phyloP scores from a whole-genome alignment of 2,888 invertebrate genomes.

The Iselma pallidipennis region DNA sequence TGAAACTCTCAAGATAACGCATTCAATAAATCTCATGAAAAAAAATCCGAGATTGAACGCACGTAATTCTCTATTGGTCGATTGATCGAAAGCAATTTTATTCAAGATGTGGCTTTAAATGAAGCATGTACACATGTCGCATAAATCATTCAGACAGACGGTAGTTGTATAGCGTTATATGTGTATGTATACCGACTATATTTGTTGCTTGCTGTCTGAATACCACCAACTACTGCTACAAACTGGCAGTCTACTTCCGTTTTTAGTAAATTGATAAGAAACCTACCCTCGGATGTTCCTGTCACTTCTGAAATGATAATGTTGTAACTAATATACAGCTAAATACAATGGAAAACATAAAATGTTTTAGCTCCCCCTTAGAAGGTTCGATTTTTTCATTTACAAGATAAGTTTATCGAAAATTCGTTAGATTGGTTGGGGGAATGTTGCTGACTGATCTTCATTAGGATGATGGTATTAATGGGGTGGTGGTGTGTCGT shows the following conservation, averaged over 20 bases:
- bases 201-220: not conserved
- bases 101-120: not conserved
- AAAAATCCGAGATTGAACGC: too few relatives aligned
- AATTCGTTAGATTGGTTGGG: not conserved
- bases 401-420: too few relatives aligned
- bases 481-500: too few relatives aligned
- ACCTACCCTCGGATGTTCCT: slow-evolving; percentile 27
- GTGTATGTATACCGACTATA: too few relatives aligned
- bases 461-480: not conserved
- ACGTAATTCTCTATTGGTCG: not conserved
- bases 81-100: not conserved
- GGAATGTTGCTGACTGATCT: not conserved
- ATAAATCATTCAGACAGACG: not conserved
- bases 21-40: not conserved
- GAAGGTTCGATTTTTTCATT: too few relatives aligned
- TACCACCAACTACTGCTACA: not conserved
- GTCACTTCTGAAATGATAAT: slow-evolving; percentile 13
- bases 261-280: slow-evolving; percentile 24
- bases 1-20: not conserved
- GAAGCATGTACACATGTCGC: not conserved
- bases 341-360: too few relatives aligned
- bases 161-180: too few relatives aligned
- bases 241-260: not conserved
- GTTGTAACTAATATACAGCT: not conserved
- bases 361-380: too few relatives aligned